Percentiles rank a stretch among this genome's conserved stretches.
phyloP scores from a whole-genome alignment of 1,140 invertebrate genomes.

The Oncopodura yosiiana region DNA sequence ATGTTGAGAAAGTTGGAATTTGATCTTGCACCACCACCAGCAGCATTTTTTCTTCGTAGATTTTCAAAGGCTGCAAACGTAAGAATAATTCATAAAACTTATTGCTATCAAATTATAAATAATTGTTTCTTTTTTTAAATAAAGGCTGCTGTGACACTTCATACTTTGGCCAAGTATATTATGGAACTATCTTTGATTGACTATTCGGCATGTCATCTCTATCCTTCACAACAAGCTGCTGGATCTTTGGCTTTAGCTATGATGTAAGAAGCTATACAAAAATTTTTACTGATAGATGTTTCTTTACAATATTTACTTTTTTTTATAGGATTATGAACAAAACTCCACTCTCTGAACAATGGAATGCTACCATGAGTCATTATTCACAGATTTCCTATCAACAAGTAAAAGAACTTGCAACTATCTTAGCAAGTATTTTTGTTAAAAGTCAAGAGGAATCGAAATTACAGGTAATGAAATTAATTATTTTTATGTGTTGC shows the following conservation, averaged over 20 bases:
- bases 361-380: conserved; percentile 40
- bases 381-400: conserved; percentile 10
- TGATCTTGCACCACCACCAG: conserved; percentile 69
- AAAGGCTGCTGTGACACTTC: conserved; percentile 56
- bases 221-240: conserved; percentile 70
- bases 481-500: neutral
- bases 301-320: conserved; percentile 2
- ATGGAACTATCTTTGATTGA: conserved; percentile 75
- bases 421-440: conserved; percentile 5
- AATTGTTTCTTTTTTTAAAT: conserved; percentile 37
- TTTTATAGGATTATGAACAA: conserved; percentile 33
- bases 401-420: conserved; percentile 12
- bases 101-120: conserved; percentile 23
- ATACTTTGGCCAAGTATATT: conserved; percentile 85
- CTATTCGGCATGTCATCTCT: conserved; percentile 67
- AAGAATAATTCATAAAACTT: conserved; percentile 32
- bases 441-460: conserved; percentile 17
- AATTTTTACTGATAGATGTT: neutral
- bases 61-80: conserved; percentile 64
- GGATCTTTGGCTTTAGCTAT: conserved; percentile 61
- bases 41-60: conserved; percentile 77
- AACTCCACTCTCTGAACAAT: conserved; percentile 26
- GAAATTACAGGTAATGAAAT: conserved; percentile 19
- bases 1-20: conserved; percentile 68
- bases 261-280: conserved; percentile 36